phyloP scores from a whole-genome alignment of 1,140 invertebrate species.

The Drosophila eugracilis region DNA sequence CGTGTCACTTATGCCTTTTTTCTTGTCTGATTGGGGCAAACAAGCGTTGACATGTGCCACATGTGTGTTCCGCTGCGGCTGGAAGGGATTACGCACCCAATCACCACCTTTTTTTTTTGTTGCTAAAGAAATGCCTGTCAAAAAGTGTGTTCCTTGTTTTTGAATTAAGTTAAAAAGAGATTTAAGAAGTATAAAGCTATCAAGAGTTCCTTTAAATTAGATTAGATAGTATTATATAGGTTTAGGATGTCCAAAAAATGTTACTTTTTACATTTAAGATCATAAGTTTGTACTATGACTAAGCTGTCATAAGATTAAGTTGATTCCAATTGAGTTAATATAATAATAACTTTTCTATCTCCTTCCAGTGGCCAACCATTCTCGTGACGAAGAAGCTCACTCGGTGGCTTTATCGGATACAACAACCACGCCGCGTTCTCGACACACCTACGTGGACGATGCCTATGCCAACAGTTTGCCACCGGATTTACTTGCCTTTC shows the following conservation, averaged over 20 bases:
- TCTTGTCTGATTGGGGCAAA: conserved; percentile 3
- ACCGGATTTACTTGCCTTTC: conserved; percentile 93
- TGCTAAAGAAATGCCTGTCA: conserved; percentile 1
- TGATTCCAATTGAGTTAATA: too few species aligned
- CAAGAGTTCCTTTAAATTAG: too few species aligned
- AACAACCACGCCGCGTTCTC: conserved; percentile 72
- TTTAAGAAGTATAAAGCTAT: neutral
- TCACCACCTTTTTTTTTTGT: conserved; percentile 20
- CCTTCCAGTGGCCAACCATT: conserved; percentile 84
- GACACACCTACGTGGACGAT: conserved; percentile 81
- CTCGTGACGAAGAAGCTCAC: conserved; percentile 88
- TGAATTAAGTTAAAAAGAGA: neutral
- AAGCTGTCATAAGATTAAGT: too few species aligned
- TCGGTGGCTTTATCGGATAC: conserved; percentile 86
- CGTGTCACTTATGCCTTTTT: conserved; percentile 11
- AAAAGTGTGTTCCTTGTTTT: conserved; percentile 1
- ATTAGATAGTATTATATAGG: too few species aligned
- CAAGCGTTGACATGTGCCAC: conserved; percentile 54
- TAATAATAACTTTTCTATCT: neutral
- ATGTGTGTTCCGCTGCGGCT: conserved; percentile 8
- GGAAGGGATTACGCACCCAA: neutral
- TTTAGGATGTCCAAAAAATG: too few species aligned
- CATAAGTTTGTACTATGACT: too few species aligned
- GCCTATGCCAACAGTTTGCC: conserved; percentile 85
- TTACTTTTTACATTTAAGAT: too few species aligned